Conservation (phyloP, 92 coral and sea anemone species). For the Zoanthus sansibaricus region DNA sequence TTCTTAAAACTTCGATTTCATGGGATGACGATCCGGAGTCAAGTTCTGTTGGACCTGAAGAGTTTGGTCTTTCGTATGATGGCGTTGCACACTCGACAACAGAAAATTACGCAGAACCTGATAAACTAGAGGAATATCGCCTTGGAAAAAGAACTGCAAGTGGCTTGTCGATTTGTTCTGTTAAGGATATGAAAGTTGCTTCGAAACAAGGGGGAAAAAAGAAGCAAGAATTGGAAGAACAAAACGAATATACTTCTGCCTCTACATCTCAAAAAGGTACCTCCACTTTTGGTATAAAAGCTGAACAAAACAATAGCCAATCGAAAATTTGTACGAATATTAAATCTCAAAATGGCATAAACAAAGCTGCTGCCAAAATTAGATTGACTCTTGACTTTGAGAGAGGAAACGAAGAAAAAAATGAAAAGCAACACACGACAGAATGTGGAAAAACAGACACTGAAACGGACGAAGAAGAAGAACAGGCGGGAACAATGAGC, state of each 20-base stretch:
- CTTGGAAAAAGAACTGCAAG: constrained; percentile 41
- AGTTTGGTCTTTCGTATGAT: constrained; percentile 26
- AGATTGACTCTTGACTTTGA: neutral
- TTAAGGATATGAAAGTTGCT: neutral
- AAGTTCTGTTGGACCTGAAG: constrained; percentile 26
- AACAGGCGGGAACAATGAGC: neutral
- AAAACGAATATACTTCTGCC: neutral
- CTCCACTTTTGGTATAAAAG: neutral
- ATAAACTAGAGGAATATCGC: constrained; percentile 46
- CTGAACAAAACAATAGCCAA: neutral
- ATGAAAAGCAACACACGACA: constrained; percentile 2
- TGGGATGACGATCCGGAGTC: constrained; percentile 44
- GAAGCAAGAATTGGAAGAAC: neutral
- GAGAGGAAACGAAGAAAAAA: neutral
- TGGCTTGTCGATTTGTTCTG: constrained; percentile 24
- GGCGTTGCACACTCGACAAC: neutral
- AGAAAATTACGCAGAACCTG: neutral
- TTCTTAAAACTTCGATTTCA: constrained; percentile 22
- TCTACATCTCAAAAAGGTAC: neutral
- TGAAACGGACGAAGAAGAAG: neutral
- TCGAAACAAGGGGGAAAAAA: neutral
- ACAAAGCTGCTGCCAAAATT: neutral
- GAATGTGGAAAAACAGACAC: constrained; percentile 19
- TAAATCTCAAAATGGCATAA: neutral
- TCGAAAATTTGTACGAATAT: constrained; percentile 2